phyloP scores from a whole-genome alignment of 2,888 invertebrate species.

The Escarpia spicata region DNA sequence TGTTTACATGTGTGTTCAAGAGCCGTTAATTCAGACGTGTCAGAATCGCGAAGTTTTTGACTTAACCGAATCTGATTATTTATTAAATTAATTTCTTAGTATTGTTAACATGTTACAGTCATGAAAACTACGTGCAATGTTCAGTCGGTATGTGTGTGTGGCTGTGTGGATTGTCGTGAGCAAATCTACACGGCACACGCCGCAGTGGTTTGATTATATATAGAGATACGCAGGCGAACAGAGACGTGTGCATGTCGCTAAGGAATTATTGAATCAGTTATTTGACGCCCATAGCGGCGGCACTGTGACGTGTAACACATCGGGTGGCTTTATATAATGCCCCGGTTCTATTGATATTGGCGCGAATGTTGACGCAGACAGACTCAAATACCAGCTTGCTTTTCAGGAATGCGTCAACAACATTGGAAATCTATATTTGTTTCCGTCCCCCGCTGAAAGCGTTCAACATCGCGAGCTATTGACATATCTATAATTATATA shows the following conservation, averaged over 20 bases:
- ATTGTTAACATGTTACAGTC: not conserved
- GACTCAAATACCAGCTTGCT: not conserved
- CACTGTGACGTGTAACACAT: not conserved
- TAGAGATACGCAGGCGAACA: not conserved
- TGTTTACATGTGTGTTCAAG: not conserved
- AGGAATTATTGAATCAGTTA: constrained; percentile 11
- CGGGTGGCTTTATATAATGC: not conserved
- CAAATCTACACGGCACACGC: not conserved
- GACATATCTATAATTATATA: not conserved
- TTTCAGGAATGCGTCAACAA: not conserved
- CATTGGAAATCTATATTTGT: not conserved
- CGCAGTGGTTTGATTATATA: not conserved
- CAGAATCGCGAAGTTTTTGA: not conserved
- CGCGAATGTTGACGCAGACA: not conserved
- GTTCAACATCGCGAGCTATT: not conserved
- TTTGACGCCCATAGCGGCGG: not conserved
- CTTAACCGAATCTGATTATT: not conserved
- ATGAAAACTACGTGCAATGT: too few relatives aligned
- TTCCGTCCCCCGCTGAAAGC: not conserved
- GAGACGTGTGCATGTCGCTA: not conserved
- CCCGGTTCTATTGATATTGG: not conserved
- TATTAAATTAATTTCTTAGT: not conserved
- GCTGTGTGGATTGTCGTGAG: too few relatives aligned
- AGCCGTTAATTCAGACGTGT: not conserved
- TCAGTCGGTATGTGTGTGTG: too few relatives aligned